Evolutionary conservation across 2,113 vertebrate genomes (phyloP), one percentile per base, ranked within the genome.

Genomic region (Pipra filicauda): DNA sequence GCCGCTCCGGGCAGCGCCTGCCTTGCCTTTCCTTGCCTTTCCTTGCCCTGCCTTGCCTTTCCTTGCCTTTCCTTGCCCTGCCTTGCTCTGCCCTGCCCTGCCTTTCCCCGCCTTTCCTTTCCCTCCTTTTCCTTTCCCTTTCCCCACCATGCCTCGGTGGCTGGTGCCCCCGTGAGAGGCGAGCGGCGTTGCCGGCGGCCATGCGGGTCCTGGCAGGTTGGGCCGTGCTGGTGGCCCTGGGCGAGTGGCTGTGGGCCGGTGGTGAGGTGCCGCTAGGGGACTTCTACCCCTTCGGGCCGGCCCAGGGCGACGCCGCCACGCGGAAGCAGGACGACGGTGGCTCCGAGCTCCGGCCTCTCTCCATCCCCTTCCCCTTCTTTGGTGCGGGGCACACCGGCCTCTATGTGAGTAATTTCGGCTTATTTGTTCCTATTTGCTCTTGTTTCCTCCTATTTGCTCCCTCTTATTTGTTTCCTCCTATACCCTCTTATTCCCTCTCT

Each of bases 291-390:
- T 99, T 99, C 92, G 99, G 99, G 65, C 55, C 94, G 72, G 84
- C 96, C 84, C 96, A 89, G 77, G 98, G 98, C 23, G 98, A 98
- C 74, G 95, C 98, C 21, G 98, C 98, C 97, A 99, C 99, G 78
- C 96, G 97, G 39, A 97, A 98, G 88, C 99, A 99, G 98, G 99
- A 99, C 94, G 99, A 99, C 93, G 99, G 99, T n/a, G 99, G 99
- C 95, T 99, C 99, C 7, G 99, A 99, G 92, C 98, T 99, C 57
- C 98, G 98, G 96, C 97, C 98, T 58, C 98, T 99, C 94, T 98
- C 99, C 5, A 97, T 98, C 86, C 98, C 97, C 35, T 99, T 99
- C 97, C 99, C 99, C n/a, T 99, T 99, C 98, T 99, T 99, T 86
- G 99, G 99, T 79, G 98, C 99, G 82, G 97, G 97, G 89, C 99